Conservation (phyloP, 2,888 invertebrate genomes). For the Macrostomum cliftonense region DNA sequence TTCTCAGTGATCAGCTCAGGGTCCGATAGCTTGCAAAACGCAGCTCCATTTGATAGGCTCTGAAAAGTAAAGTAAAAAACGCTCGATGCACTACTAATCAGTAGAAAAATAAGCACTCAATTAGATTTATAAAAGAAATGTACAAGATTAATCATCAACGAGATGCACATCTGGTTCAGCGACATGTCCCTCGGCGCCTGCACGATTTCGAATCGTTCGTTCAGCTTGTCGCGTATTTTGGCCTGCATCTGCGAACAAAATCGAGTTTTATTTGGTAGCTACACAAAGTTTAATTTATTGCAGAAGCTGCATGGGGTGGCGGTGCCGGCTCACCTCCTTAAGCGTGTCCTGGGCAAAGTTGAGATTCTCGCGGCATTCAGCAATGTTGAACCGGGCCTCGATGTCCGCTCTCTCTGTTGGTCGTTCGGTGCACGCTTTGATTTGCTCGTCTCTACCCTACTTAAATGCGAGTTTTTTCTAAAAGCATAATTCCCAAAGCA, state of each 20-base stretch:
- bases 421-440: no score
- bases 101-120: neutral
- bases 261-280: neutral
- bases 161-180: conserved; percentile 28
- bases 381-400: no score
- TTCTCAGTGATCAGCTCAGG: conserved; percentile 22
- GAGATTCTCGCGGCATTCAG: no score
- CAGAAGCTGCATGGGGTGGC: no score
- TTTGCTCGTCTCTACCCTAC: no score
- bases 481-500: no score
- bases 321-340: no score
- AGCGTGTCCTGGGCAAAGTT: no score
- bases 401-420: no score
- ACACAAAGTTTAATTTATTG: neutral
- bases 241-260: neutral
- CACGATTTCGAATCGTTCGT: conserved; percentile 26
- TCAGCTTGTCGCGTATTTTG: conserved; percentile 17
- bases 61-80: conserved; percentile 13
- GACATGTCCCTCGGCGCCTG: conserved; percentile 28
- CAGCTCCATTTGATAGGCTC: conserved; percentile 31
- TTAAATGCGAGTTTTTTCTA: no score
- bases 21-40: conserved; percentile 21
- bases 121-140: conserved; percentile 1
- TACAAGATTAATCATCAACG: conserved; percentile 32
- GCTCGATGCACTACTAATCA: neutral